Evolutionary conservation across 2,797 vertebrate genomes (phyloP).

Genomic region (Myoxocephalus aenaeus): DNA sequence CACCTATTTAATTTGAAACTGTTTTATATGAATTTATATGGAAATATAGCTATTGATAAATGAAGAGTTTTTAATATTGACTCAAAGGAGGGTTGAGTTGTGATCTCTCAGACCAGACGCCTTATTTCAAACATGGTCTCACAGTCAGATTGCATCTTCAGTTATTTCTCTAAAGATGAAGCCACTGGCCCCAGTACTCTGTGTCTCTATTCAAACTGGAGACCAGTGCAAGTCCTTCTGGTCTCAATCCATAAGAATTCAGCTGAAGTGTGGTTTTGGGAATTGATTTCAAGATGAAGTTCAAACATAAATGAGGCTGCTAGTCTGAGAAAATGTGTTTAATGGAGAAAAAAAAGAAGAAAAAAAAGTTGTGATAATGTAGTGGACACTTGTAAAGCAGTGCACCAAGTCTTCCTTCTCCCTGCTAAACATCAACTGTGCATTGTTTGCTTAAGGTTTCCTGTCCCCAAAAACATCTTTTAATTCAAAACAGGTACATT

Average conservation of each 20-base stretch:
- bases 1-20: constrained; percentile 79
- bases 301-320: background rate
- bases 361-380: background rate
- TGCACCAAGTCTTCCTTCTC: background rate
- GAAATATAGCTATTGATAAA: constrained; percentile 74
- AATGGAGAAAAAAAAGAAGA: background rate
- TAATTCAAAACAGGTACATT: background rate
- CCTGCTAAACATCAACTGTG: background rate
- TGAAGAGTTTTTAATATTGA: constrained; percentile 70
- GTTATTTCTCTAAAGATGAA: background rate
- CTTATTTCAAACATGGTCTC: constrained; percentile 9
- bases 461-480: background rate
- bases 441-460: background rate
- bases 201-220: background rate
- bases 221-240: background rate
- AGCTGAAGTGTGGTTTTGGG: background rate
- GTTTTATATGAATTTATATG: constrained; percentile 86
- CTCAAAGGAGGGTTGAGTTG: constrained; percentile 36
- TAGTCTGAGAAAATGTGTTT: constrained; percentile 8
- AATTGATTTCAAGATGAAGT: background rate
- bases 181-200: background rate
- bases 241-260: background rate
- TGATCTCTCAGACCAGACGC: background rate
- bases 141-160: background rate
- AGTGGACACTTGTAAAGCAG: background rate